Percentiles rank a stretch among this genome's conserved stretches.
phyloP scores from a whole-genome alignment of 2,113 vertebrate species.

The Rutilus rutilus region DNA sequence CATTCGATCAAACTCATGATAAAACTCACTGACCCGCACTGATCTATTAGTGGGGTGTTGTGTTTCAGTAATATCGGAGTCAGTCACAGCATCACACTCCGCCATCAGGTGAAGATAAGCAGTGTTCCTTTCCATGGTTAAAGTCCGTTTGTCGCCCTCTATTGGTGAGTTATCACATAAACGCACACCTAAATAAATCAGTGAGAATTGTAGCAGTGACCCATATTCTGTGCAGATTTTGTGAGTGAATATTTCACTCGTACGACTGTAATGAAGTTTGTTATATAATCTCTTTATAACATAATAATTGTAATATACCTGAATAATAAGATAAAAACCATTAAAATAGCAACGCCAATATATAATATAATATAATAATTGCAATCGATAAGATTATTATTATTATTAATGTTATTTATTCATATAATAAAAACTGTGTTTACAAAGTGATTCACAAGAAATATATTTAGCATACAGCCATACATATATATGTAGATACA shows the following conservation, averaged over 20 bases:
- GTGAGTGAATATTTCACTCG: not conserved
- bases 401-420: not conserved
- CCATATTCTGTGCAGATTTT: not conserved
- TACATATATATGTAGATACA: not conserved
- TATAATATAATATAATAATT: too few species aligned
- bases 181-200: not conserved
- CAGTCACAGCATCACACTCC: not conserved
- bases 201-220: not conserved
- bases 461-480: not conserved
- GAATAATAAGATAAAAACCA: too few species aligned
- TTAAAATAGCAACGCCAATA: too few species aligned
- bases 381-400: too few species aligned
- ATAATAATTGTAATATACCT: not conserved
- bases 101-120: not conserved
- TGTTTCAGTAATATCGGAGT: not conserved
- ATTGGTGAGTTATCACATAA: not conserved
- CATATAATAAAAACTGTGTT: not conserved
- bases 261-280: not conserved
- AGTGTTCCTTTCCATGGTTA: not conserved
- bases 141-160: constrained; percentile 21
- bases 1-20: not conserved
- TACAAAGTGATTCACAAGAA: not conserved
- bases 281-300: not conserved
- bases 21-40: too few species aligned
- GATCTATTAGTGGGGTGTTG: not conserved